Evolutionary conservation across 1,140 invertebrate species (phyloP).

Genomic region (Drosophila baimaii): DNA sequence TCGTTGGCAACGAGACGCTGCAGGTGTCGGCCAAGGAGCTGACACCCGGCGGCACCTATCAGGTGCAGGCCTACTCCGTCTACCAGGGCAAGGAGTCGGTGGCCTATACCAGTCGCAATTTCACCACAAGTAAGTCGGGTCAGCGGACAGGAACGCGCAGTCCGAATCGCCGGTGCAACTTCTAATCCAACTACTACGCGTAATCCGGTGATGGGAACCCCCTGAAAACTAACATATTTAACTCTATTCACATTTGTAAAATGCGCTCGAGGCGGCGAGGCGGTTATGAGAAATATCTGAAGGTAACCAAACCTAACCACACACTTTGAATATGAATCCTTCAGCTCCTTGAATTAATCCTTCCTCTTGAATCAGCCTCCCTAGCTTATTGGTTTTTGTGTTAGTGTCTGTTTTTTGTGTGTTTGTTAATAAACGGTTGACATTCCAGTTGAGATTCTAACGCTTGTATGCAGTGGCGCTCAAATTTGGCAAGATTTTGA

Average conservation of each 20-base stretch:
- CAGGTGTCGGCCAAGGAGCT: constrained; percentile 92
- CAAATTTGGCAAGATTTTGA: constrained; percentile 15
- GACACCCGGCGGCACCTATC: constrained; percentile 92
- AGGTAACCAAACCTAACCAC: constrained; percentile 48
- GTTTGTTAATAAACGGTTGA: constrained; percentile 51
- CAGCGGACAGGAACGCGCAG: constrained; percentile 44
- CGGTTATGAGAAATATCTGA: constrained; percentile 3
- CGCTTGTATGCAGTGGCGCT: constrained; percentile 40
- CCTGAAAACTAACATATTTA: constrained; percentile 34
- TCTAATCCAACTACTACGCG: constrained; percentile 28
- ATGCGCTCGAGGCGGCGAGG: constrained; percentile 12
- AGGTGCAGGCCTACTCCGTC: constrained; percentile 94
- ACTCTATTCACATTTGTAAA: constrained; percentile 9
- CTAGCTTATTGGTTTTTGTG: constrained; percentile 22
- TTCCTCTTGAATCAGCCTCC: not conserved
- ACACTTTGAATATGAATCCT: not conserved
- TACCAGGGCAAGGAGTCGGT: constrained; percentile 95
- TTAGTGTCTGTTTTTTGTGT: constrained; percentile 8
- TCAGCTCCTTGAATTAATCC: not conserved
- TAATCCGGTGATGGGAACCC: constrained; percentile 25
- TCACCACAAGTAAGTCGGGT: constrained; percentile 93
- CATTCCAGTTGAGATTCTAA: constrained; percentile 9
- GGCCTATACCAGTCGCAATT: constrained; percentile 94
- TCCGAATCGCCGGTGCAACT: constrained; percentile 67
- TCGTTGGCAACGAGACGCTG: constrained; percentile 88